phyloP scores from a whole-genome alignment of 2,888 invertebrate genomes.

The Papilio protenor region DNA sequence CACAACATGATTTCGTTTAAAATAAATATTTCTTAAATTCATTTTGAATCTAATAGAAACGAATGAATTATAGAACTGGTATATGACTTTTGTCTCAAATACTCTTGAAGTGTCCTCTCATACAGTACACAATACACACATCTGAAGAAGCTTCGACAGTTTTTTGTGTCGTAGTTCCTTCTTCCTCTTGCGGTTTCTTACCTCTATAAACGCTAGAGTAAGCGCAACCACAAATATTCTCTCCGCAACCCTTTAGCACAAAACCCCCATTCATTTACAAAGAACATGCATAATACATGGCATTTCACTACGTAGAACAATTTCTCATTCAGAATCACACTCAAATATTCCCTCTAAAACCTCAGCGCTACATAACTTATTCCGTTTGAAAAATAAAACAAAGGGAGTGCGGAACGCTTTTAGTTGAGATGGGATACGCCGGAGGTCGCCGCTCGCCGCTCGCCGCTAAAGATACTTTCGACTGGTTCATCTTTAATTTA shows the following conservation, averaged over 20 bases:
- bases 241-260: slow-evolving; percentile 45
- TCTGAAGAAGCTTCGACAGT: background rate
- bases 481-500: slow-evolving; percentile 25
- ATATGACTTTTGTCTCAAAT: background rate
- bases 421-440: slow-evolving; percentile 32
- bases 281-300: slow-evolving; percentile 57
- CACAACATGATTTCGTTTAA: too few relatives aligned
- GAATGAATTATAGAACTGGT: background rate
- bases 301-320: slow-evolving; percentile 52
- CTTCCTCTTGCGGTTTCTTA: background rate
- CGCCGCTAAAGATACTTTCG: slow-evolving; percentile 29
- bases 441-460: background rate
- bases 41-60: too few relatives aligned
- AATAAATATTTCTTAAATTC: too few relatives aligned
- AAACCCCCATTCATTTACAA: slow-evolving; percentile 54
- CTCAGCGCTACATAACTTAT: slow-evolving; percentile 55
- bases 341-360: slow-evolving; percentile 67
- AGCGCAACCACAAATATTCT: slow-evolving; percentile 40
- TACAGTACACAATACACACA: background rate
- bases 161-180: slow-evolving; percentile 13
- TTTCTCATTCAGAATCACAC: slow-evolving; percentile 59
- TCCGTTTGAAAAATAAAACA: slow-evolving; percentile 60
- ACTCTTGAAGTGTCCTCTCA: background rate
- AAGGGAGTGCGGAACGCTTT: slow-evolving; percentile 48
- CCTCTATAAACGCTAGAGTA: slow-evolving; percentile 26